phyloP scores from a whole-genome alignment of 2,888 invertebrate species.

The Danaus chrysippus region DNA sequence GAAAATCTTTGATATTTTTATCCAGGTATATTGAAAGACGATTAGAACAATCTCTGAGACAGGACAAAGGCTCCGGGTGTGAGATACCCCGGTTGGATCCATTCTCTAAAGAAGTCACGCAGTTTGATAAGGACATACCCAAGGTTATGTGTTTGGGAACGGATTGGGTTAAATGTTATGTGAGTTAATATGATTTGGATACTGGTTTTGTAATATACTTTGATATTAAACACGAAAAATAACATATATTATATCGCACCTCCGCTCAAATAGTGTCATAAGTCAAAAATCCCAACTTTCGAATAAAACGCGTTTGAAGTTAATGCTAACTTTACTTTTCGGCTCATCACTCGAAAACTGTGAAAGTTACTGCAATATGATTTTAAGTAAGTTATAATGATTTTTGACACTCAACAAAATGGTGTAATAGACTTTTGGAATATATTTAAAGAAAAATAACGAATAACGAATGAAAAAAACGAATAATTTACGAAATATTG shows the following conservation, averaged over 20 bases:
- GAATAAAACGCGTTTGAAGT: no score
- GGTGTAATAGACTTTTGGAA: no score
- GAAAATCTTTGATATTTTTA: slow-evolving; percentile 16
- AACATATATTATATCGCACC: neutral
- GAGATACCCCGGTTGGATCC: slow-evolving; percentile 68
- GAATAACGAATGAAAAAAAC: no score
- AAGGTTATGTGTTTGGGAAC: slow-evolving; percentile 81
- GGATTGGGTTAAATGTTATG: slow-evolving; percentile 90
- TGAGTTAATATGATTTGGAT: slow-evolving; percentile 55
- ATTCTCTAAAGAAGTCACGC: slow-evolving; percentile 84
- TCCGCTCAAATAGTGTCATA: no score
- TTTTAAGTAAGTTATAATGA: no score
- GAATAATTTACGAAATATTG: no score
- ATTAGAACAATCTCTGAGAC: slow-evolving; percentile 53
- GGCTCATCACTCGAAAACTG: no score
- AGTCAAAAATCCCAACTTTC: no score
- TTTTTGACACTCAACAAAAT: no score
- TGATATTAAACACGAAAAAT: neutral
- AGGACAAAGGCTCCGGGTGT: slow-evolving; percentile 63
- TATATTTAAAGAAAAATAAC: no score
- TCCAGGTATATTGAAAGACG: slow-evolving; percentile 55
- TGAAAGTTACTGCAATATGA: no score
- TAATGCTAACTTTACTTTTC: no score
- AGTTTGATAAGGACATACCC: slow-evolving; percentile 81
- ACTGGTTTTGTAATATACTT: neutral